Base-by-base conservation (phyloP, 2,797 vertebrate genomes). In the Limnodromus scolopaceus region DNA sequence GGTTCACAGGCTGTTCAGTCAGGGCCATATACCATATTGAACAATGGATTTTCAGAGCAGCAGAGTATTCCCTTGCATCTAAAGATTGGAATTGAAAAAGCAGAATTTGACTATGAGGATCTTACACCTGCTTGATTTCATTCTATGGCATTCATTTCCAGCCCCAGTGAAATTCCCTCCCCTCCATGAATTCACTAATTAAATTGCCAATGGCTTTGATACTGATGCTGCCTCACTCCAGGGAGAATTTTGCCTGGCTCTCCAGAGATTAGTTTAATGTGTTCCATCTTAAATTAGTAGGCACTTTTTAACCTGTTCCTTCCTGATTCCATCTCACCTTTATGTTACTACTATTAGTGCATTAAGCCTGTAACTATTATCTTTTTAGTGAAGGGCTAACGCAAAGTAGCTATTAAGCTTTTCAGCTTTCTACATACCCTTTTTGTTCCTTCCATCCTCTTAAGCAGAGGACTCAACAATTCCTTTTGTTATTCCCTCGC, bases 121-220 rank as follows among this genome's bases (percentile, higher is more conserved):
- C 76, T 78, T 38, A 49, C 10, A 87, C 43, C 75, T 91, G 81
- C 78, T 75, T 72, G 81, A 69, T 75, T 87, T 75, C 65, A 32
- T 92, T 80, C 78, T 32, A 14, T 34, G 84, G n/a, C 64, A 84
- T 91, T 85, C 61, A 86, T 70, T 93, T 84, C 84, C 76, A 96
- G 54, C 39, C 38, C 58, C 68, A 3, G 24, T 61, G 70, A 93
- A 91, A 93, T 79, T 95, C 88, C 89, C 88, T 89, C 90, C 90
- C 88, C 61, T 87, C 71, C 64, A 81, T 7, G 69, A 93, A 95
- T 78, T 84, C 81, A 66, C 84, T 96, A 97, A 97, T 96, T 95
- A 94, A 97, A 97, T 94, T 96, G 94, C 91, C 96, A 95, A 49
- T 48, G 94, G 92, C 92, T 97, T 85, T 93, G 81, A 87, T 93